Evolutionary conservation across 2,797 vertebrate species (phyloP), one percentile per base, ranked within the genome.

Genomic region (Pantherophis alleghaniensis): DNA sequence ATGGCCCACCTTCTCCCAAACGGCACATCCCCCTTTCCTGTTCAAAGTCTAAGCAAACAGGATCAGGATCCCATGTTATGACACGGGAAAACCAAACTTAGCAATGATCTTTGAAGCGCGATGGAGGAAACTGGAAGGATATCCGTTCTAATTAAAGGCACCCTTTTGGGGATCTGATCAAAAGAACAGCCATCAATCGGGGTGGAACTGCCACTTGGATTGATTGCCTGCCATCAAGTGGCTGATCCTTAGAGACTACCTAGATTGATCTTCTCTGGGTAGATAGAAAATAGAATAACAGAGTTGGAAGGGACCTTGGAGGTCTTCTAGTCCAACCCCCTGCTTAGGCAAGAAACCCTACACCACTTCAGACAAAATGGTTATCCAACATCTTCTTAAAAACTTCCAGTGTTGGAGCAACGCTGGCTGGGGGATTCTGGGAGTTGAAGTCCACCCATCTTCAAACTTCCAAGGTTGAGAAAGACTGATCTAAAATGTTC

Each of bases 41-140:
- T 69, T 51, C 94, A 91, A 86, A 91, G 92, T 94, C 87, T 79
- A 87, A 69, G 74, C 87, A 94, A 94, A 94, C 90, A 94, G 13
- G 12, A 24, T 55, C 32, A 28, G 86, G 12, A 37, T 53, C 51
- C 51, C 51, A 53, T 24, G 47, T 14, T 2, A 53, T 1, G 32
- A 57, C 66, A 22, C 0, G 9, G 24, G 63, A 56, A 32, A 53
- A 51, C 32, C 51, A 32, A 18, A 18, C 11, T 2, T n/a, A 42
- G 13, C 20, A 6, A 11, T 59, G 83, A 42, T 59, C 32, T 83
- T 55, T 83, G 11, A 12, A 47, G 66, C 53, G 4, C 2, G 42
- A 42, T n/a, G 37, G 2, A 5, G 4, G 14, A 24, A 83, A 12
- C 37, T 47, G 74, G 74, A 47, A 83, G 74, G 20, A 11, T 47